These are phyloP conservation scores for Chiloscyllium plagiosum DNA, from an alignment of 2,113 vertebrate genomes.

Conservation along the genomic window DNA sequence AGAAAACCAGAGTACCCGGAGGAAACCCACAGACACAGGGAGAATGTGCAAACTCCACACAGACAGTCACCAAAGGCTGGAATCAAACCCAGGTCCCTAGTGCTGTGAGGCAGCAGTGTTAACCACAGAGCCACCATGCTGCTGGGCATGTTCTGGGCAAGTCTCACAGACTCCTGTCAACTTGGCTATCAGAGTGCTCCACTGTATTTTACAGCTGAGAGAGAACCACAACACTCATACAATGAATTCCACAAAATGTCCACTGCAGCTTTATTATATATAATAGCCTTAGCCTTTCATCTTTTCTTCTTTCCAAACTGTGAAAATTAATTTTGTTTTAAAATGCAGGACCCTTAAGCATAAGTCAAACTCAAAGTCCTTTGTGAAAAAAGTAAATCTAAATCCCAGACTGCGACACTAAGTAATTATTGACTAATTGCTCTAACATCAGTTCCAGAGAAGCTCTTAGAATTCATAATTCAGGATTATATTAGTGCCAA, in stretches of 20 bases:
- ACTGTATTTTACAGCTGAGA: too few species aligned
- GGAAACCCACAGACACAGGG: too few species aligned
- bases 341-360: not conserved
- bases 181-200: too few species aligned
- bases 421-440: not conserved
- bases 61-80: too few species aligned
- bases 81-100: too few species aligned
- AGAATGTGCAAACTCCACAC: too few species aligned
- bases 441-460: not conserved
- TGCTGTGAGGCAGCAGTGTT: too few species aligned
- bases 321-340: not conserved
- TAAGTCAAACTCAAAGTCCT: not conserved
- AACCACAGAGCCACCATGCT: too few species aligned
- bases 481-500: not conserved
- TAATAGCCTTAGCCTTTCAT: not conserved
- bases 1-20: too few species aligned
- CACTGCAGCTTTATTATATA: not conserved
- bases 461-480: not conserved
- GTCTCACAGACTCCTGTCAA: too few species aligned
- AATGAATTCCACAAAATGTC: not conserved
- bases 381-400: not conserved
- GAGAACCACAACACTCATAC: too few species aligned
- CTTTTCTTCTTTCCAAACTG: not conserved
- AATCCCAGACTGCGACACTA: not conserved
- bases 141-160: too few species aligned